Conservation (phyloP, 2,888 invertebrate species). For the Dryobota labecula region DNA sequence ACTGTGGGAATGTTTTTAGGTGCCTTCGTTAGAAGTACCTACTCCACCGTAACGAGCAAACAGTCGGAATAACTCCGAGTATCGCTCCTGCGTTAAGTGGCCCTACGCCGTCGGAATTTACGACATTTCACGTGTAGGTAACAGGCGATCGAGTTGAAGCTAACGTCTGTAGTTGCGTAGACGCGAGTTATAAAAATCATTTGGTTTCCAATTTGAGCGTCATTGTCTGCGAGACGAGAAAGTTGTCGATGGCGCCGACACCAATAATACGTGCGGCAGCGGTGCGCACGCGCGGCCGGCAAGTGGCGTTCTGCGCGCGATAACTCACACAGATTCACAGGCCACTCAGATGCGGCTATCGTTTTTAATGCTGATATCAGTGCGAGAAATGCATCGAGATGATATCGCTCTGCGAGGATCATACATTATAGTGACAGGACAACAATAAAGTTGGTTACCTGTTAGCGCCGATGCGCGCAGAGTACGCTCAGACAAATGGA, state of each 20-base stretch:
- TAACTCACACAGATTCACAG: constrained; percentile 78
- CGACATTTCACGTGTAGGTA: constrained; percentile 81
- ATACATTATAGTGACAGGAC: constrained; percentile 85
- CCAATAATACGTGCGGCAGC: constrained; percentile 85
- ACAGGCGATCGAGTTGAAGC: constrained; percentile 81
- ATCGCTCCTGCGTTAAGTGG: constrained; percentile 88
- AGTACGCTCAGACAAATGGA: constrained; percentile 83
- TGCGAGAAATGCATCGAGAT: constrained; percentile 77
- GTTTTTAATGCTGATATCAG: constrained; percentile 79
- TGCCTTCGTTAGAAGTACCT: constrained; percentile 89
- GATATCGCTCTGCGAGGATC: constrained; percentile 78
- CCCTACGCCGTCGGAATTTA: constrained; percentile 84
- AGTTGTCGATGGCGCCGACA: constrained; percentile 89
- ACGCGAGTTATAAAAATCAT: constrained; percentile 85
- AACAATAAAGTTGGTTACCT: constrained; percentile 86
- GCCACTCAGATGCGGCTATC: constrained; percentile 78
- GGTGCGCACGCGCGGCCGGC: constrained; percentile 78
- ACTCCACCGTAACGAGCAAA: constrained; percentile 89
- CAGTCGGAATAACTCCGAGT: constrained; percentile 85
- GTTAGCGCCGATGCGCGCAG: constrained; percentile 77
- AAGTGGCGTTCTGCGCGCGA: constrained; percentile 70
- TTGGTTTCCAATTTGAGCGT: constrained; percentile 88
- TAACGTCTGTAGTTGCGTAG: constrained; percentile 71
- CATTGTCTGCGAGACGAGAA: constrained; percentile 89
- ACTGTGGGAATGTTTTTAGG: constrained; percentile 89